Conservation (phyloP, 2,888 invertebrate genomes). For the Chorisops tibialis region DNA sequence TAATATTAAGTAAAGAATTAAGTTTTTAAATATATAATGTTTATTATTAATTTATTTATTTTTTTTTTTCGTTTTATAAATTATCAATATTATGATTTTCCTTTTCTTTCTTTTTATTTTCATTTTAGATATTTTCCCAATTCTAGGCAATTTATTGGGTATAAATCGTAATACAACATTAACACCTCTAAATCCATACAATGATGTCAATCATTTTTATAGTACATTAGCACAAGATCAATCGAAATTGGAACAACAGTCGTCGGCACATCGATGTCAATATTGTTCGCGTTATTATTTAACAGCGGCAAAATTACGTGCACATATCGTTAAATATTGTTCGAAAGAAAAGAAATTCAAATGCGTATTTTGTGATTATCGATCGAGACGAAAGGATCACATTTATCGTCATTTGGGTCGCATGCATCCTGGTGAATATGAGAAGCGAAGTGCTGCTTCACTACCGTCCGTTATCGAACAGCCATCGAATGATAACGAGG, state of each 20-base stretch:
- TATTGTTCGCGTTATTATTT: conserved; percentile 50
- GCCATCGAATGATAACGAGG: conserved; percentile 1
- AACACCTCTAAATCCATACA: background rate
- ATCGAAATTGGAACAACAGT: background rate
- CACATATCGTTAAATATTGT: conserved; percentile 50
- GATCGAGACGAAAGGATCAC: conserved; percentile 50
- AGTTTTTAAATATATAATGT: background rate
- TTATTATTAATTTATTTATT: background rate
- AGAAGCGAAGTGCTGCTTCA: conserved; percentile 29
- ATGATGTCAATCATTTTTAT: conserved; percentile 5
- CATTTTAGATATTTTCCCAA: conserved; percentile 48
- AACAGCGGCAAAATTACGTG: conserved; percentile 46
- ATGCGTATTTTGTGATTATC: conserved; percentile 49
- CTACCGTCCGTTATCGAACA: conserved; percentile 2
- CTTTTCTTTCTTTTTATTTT: conserved; percentile 17
- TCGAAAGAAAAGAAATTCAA: conserved; percentile 51
- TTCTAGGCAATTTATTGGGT: conserved; percentile 49
- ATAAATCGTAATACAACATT: conserved; percentile 38
- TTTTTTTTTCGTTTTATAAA: background rate
- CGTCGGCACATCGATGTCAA: conserved; percentile 42
- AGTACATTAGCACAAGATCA: background rate
- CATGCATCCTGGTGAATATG: conserved; percentile 45
- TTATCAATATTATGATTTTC: background rate
- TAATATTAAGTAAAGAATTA: background rate
- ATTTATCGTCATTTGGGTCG: conserved; percentile 48